Percentiles rank a stretch among this genome's conserved stretches.
Evolutionary conservation across 2,113 vertebrate genomes (phyloP).

Genomic region (Xiphophorus couchianus): DNA sequence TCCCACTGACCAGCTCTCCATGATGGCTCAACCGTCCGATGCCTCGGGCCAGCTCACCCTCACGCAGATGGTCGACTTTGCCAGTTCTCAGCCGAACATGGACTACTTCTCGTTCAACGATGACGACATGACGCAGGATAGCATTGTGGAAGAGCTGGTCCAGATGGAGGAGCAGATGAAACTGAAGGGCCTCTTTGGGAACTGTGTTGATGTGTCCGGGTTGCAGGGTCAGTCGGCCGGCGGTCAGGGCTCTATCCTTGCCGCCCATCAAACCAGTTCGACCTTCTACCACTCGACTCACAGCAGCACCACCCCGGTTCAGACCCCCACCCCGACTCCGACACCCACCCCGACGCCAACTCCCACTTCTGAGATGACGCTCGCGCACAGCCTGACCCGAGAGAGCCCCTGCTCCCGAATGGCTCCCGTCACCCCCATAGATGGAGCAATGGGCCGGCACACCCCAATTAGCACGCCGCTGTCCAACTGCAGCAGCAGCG

Average conservation of each 20-base stretch:
- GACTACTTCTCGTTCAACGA: slow-evolving; percentile 97
- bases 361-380: slow-evolving; percentile 93
- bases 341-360: slow-evolving; percentile 91
- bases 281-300: slow-evolving; percentile 93
- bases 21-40: slow-evolving; percentile 83
- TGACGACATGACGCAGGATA: slow-evolving; percentile 98
- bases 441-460: slow-evolving; percentile 94
- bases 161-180: slow-evolving; percentile 99
- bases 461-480: slow-evolving; percentile 95
- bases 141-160: slow-evolving; percentile 98
- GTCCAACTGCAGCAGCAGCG: slow-evolving; percentile 97
- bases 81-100: slow-evolving; percentile 87
- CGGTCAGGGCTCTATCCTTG: slow-evolving; percentile 81
- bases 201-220: slow-evolving; percentile 85
- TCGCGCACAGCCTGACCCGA: slow-evolving; percentile 87
- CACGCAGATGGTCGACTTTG: slow-evolving; percentile 90
- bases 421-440: slow-evolving; percentile 93
- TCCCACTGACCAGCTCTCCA: slow-evolving; percentile 76
- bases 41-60: slow-evolving; percentile 86
- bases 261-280: slow-evolving; percentile 81
- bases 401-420: slow-evolving; percentile 95
- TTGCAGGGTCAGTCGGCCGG: slow-evolving; percentile 84
- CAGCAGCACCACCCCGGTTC: slow-evolving; percentile 91
- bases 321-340: slow-evolving; percentile 87
- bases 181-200: slow-evolving; percentile 82